Conservation (phyloP, 2,113 vertebrate genomes). For the Mustela nigripes region DNA sequence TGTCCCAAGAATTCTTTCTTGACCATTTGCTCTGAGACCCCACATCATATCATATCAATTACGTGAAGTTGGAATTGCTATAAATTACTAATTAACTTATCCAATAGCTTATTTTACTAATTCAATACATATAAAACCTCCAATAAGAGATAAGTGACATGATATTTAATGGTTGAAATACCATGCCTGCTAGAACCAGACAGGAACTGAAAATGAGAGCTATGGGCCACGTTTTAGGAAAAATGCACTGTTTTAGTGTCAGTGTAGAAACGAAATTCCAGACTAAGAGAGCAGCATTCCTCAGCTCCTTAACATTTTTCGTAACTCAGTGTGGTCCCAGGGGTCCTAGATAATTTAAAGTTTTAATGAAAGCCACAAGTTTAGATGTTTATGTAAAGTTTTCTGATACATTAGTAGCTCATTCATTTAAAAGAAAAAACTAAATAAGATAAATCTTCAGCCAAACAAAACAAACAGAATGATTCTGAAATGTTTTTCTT, state of each 20-base stretch:
- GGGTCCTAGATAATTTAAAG: background rate
- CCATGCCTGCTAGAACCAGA: background rate
- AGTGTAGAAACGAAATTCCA: background rate
- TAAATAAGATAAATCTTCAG: background rate
- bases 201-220: background rate
- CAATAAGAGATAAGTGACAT: background rate
- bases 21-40: background rate
- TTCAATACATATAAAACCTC: background rate
- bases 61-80: background rate
- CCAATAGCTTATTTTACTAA: background rate
- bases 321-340: background rate
- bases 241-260: background rate
- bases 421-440: background rate
- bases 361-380: background rate
- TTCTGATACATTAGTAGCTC: background rate
- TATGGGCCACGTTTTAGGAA: background rate
- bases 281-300: background rate
- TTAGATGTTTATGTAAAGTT: background rate
- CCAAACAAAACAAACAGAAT: background rate
- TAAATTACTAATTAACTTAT: background rate
- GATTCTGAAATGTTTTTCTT: background rate
- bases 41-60: background rate
- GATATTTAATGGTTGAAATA: background rate
- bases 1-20: background rate
- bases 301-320: background rate